Base-by-base conservation (phyloP, 1,140 invertebrate genomes). In the Orius insidiosus region DNA sequence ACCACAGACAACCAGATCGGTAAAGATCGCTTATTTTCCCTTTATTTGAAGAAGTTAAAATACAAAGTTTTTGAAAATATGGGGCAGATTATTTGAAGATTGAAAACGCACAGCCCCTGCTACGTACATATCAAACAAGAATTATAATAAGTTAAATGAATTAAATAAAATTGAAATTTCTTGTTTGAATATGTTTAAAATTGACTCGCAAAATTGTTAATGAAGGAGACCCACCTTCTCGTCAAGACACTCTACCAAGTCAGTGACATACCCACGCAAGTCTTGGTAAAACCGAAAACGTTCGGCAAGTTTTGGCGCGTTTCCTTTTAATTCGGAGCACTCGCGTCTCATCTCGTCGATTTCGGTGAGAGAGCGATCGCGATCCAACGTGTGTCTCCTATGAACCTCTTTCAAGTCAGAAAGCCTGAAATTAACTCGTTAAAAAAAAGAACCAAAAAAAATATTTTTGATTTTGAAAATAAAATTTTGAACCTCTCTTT, bases 221-320 rank as follows among this genome's bases (percentile, higher is more conserved):
- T 15, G 34, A 50, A 41, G 37, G 41, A 39, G 40, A 72, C 70
- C 70, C 65, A 85, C 78, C 76, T 88, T 88, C 66, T 86, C 81
- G 56, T 92, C 85, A 57, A 95, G 76, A 74, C 90, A 96, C 71
- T 95, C 92, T 66, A 94, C 80, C 65, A 94, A 80, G 75, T 95
- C 89, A 59, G 82, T 85, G 61, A 95, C 77, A 78, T 93, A 97
- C 61, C 86, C 85, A 65, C 87, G 78, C 59, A 90, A 78, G 70
- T 92, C 85, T 76, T 95, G 90, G 72, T 92, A 94, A 67, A 92
- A 88, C 61, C 75, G 71, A 72, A 88, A 95, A 59, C 76, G 75
- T 52, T 74, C 69, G 53, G 76, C 82, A 55, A 81, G 74, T 52
- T 67, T 67, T 37, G 76, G 80, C 47, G 68, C 78, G 54, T 72